Evolutionary conservation across 2,888 invertebrate genomes (phyloP), one percentile per base, ranked within the genome.

Genomic region (Drosophila villosipedis): DNA sequence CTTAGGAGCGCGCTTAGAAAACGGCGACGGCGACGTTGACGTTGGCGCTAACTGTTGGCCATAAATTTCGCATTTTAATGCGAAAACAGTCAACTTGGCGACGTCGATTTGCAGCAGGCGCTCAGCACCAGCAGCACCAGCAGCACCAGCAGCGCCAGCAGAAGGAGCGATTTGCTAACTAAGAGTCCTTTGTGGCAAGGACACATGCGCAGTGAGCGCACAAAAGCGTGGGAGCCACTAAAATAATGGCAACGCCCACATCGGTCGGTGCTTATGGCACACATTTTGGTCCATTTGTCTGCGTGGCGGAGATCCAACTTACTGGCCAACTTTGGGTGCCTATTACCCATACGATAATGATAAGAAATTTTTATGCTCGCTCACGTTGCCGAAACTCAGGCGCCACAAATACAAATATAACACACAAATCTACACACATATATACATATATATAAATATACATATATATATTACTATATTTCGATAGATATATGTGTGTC

Each of bases 61-160:
- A 91, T 91, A 91, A 91, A 91, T 92, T 91, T 91, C 78, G 68
- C 77, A 84, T 89, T 91, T 93, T 92, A 90, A 93, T 92, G 92
- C 83, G 92, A 93, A 92, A 93, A 91, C 92, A 93, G 93, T 93
- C 92, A 93, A 91, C 92, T 91, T 90, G 91, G 84, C 91, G 91
- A 92, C 92, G 92, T 92, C 91, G 89, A 78, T 91, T 91, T 90
- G 74, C 68, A 91, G 60, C 86, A 92, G 93, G 92, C 62, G 66
- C 73, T 0, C 92, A 93, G 90, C 43, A 70, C 7, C 37, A 30
- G 2, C 57, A 31, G 14, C 30, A 30, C 30, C 28, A 30, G 31
- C 31, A 16, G 37, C 16, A 6, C 0, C 37, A n/a, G n/a, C 22
- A 28, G 16, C 9, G 47, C 43, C 25, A 35, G 59, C 57, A 31